Evolutionary conservation across 2,113 vertebrate species (phyloP), one percentile per base, ranked within the genome.

Genomic region (Thunnus maccoyii): DNA sequence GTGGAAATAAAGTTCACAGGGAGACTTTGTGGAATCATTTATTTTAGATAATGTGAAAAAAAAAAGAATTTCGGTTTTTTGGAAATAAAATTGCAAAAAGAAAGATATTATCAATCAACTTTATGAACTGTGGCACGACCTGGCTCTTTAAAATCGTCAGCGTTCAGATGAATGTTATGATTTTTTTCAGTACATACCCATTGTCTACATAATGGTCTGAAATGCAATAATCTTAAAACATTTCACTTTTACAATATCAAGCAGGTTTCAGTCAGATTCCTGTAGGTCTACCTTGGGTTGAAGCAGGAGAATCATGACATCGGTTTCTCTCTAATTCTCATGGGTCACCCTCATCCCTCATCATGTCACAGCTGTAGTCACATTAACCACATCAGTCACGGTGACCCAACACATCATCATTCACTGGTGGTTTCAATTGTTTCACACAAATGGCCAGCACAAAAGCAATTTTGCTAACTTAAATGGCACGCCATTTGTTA

Each of bases 341-440:
- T 10, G 76, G 85, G 88, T 84, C 84, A 89, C 84, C 90, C 90
- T 88, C 93, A 95, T 95, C 93, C 76, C 85, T 92, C 86, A 93
- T 79, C 84, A 89, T 96, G 95, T 95, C 95, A 95, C 90, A 76
- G 93, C 90, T 86, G 90, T 85, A 91, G 86, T 91, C 88, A 89
- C 92, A 93, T 91, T 95, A 96, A 96, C 95, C 94, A 93, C 95
- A 96, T 96, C 96, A 96, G 95, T 95, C 94, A 94, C 71, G 76
- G 93, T 86, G 94, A 93, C 94, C 95, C 93, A 95, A 94, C 95
- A 94, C 9, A 6, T 66, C 81, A 72, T 96, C 95, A 94, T 95
- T 95, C 95, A 96, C 92, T 92, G 95, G 46, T 72, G 84, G 51
- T 51, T 78, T 68, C 72, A 65, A 16, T 61, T 44, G 18, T 54